Percentiles rank a stretch among this genome's conserved stretches.
These are phyloP conservation scores for Drosophila watanabei DNA, from an alignment of 1,140 invertebrate genomes.

Conservation along the genomic window DNA sequence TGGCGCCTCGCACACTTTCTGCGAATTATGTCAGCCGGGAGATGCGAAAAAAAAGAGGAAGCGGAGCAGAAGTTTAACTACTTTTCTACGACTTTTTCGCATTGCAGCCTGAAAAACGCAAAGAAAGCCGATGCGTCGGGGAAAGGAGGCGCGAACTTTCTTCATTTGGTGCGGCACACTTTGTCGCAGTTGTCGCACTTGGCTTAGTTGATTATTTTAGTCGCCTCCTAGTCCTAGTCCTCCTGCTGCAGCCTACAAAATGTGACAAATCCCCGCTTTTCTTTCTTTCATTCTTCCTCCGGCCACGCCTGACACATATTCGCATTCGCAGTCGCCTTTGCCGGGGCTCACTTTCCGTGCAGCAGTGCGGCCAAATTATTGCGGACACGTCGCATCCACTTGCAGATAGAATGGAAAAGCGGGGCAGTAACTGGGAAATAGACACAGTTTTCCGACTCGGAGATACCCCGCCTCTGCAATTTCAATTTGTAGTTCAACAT, in stretches of 20 bases:
- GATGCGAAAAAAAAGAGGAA: conserved; percentile 57
- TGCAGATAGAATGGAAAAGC: conserved; percentile 11
- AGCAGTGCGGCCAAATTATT: conserved; percentile 71
- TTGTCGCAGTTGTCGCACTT: conserved; percentile 72
- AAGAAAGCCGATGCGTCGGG: conserved; percentile 4
- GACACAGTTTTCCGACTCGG: not conserved
- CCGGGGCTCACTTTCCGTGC: conserved; percentile 42
- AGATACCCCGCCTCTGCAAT: not conserved
- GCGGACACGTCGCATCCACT: conserved; percentile 67
- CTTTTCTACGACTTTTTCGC: conserved; percentile 72
- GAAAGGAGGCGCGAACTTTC: conserved; percentile 52
- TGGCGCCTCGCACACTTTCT: conserved; percentile 36
- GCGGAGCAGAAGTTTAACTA: conserved; percentile 72
- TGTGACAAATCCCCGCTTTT: conserved; percentile 67
- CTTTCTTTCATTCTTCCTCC: conserved; percentile 21
- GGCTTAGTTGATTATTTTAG: conserved; percentile 74
- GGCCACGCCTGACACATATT: conserved; percentile 67
- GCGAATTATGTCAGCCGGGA: conserved; percentile 70
- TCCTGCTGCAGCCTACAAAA: conserved; percentile 65
- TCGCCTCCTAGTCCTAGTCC: conserved; percentile 9
- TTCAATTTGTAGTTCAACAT: not conserved
- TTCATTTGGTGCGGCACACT: conserved; percentile 73
- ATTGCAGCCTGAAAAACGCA: conserved; percentile 26
- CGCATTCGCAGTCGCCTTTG: conserved; percentile 3
- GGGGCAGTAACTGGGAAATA: conserved; percentile 6